Conservation (phyloP, 2,888 invertebrate species). For the Mongoloraphidia duomilia region DNA sequence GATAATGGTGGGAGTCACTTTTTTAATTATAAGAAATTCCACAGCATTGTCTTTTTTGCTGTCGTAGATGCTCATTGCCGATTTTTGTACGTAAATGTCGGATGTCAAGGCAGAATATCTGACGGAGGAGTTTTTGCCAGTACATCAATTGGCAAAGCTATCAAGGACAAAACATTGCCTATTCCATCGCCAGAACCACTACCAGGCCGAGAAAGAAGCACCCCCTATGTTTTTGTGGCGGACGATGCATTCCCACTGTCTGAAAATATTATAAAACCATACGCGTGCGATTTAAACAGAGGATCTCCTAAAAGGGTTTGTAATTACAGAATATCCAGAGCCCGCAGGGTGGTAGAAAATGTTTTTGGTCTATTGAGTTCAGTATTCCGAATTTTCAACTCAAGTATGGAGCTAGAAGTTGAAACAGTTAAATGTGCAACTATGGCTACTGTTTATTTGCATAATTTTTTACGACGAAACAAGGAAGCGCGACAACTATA, state of each 20-base stretch:
- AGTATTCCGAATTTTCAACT: constrained; percentile 12
- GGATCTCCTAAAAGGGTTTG: constrained; percentile 10
- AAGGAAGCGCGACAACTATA: constrained; percentile 1
- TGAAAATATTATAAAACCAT: constrained; percentile 12
- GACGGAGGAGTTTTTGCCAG: constrained; percentile 12
- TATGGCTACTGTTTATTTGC: constrained; percentile 6
- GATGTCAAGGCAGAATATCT: constrained; percentile 14
- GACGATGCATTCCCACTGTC: constrained; percentile 17
- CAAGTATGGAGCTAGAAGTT: constrained; percentile 7
- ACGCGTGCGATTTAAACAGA: constrained; percentile 5
- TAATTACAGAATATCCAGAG: constrained; percentile 14
- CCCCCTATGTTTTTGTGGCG: constrained; percentile 15
- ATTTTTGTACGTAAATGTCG: constrained; percentile 13
- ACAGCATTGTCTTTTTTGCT: constrained; percentile 15
- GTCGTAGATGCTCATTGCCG: constrained; percentile 12
- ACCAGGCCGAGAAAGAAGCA: constrained; percentile 8
- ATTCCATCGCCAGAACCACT: constrained; percentile 9
- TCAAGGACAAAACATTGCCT: constrained; percentile 6
- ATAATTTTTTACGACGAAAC: constrained; percentile 8
- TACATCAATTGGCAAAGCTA: constrained; percentile 5
- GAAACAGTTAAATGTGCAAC: constrained; percentile 4
- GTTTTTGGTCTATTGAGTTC: constrained; percentile 10
- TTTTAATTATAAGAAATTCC: constrained; percentile 15
- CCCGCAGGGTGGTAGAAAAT: constrained; percentile 12
- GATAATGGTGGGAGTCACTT: constrained; percentile 14